Base-by-base conservation (phyloP, 30 jellyfish, hydroid and myxozoan genomes). In the Chrysaora quinquecirrha region DNA sequence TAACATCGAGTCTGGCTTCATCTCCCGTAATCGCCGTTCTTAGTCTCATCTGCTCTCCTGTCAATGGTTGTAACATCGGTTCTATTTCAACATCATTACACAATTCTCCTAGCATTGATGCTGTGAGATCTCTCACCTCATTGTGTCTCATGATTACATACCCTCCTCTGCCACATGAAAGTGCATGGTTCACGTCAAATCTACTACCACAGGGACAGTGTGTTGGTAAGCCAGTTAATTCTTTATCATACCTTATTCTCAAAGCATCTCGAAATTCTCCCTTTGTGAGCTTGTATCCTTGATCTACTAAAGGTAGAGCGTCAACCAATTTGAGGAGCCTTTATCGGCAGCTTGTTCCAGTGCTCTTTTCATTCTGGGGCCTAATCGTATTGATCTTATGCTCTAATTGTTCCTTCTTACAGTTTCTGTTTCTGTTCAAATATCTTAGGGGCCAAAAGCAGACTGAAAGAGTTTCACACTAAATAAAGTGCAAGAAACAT, bases 271-370 rank as follows among this genome's bases (percentile, higher is more conserved):
- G 58, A 43, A 43, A 43, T 43, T 43, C 58, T 9, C 58, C 58
- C 58, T 43, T 43, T 43, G 12, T 43, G 16, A 43, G 58, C 12
- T 43, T 43, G 16, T 43, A 43, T 43, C 58, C 58, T 43, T 43
- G 58, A 43, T 43, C 58, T 43, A 6, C 16, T 43, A 43, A 16
- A 6, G 58, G 58, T 43, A 43, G 16, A 43, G 58, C 58, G 58
- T 43, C 58, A 43, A 43, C 58, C 58, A 43, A 43, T 43, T 43
- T 43, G 58, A 43, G 58, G 58, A 43, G 58, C 58, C 58, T 43
- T 43, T 43, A 43, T 43, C 58, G 16, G 58, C 58, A 6, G 58
- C 58, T 43, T 43, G 58, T 43, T 43, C 12, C 58, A 43, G 58
- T 43, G 58, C 58, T 43, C 58, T 43, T 43, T 43, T 6, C 12